Conservation (phyloP, 2,113 vertebrate species). For the Mesocricetus auratus region DNA sequence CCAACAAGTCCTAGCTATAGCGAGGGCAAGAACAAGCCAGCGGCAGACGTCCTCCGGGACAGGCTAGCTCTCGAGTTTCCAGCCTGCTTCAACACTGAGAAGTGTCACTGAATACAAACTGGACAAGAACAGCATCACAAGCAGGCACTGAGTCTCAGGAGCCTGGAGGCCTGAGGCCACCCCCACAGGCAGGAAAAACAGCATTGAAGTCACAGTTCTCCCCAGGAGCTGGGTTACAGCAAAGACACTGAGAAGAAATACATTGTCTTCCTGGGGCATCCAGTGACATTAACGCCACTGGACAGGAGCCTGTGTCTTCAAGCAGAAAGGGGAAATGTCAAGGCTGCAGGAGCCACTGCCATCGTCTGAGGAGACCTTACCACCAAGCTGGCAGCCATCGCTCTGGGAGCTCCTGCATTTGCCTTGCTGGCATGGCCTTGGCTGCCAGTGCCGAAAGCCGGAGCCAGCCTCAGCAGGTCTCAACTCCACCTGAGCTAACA, state of each 20-base stretch:
- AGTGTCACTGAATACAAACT: conserved; percentile 8
- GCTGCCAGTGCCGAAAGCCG: neutral
- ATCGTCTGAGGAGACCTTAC: neutral
- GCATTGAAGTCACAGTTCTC: neutral
- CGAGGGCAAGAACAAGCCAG: neutral
- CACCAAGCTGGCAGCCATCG: conserved; percentile 52
- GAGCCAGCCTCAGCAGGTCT: conserved; percentile 42
- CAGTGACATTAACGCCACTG: conserved; percentile 16
- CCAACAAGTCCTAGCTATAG: conserved; percentile 34
- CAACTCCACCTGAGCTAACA: conserved; percentile 42
- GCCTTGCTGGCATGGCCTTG: neutral
- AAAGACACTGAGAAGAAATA: neutral
- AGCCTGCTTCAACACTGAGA: conserved; percentile 3
- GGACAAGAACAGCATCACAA: neutral
- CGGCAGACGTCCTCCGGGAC: conserved; percentile 49
- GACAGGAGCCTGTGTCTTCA: neutral
- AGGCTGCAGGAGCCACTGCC: neutral
- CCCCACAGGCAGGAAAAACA: neutral
- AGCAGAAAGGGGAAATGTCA: neutral
- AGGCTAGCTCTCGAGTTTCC: conserved; percentile 20
- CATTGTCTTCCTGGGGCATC: conserved; percentile 43
- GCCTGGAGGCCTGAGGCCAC: conserved; percentile 18
- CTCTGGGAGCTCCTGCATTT: neutral
- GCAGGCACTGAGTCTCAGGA: neutral
- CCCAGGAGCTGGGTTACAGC: neutral